Conservation (phyloP, 2,113 vertebrate genomes). For the Addax nasomaculatus region DNA sequence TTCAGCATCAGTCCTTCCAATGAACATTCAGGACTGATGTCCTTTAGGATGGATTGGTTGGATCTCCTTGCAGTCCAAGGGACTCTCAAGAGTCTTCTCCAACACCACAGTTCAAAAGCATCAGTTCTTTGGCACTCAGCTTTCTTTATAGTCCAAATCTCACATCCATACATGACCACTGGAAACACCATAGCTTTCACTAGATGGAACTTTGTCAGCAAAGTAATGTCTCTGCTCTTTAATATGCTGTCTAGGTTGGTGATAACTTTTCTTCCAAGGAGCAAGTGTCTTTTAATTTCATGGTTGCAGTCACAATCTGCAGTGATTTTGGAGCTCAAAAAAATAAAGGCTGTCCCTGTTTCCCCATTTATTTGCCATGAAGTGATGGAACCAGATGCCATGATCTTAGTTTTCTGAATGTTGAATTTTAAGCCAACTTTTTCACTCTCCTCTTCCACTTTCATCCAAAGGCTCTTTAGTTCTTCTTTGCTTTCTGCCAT, state of each 20-base stretch:
- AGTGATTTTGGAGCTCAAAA: not conserved
- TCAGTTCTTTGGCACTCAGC: not conserved
- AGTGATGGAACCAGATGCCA: not conserved
- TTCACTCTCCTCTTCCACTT: not conserved
- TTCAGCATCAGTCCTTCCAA: not conserved
- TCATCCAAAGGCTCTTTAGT: not conserved
- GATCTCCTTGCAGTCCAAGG: not conserved
- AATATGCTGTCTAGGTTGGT: not conserved
- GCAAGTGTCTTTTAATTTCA: not conserved
- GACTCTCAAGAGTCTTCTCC: not conserved
- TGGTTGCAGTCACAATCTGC: not conserved
- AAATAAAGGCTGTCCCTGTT: not conserved
- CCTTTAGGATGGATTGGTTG: not conserved
- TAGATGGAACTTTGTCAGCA: fast-evolving
- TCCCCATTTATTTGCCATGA: not conserved
- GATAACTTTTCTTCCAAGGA: not conserved
- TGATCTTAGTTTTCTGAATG: not conserved
- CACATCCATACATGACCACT: not conserved
- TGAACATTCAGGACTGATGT: not conserved
- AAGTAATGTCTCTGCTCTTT: not conserved
- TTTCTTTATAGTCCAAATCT: not conserved
- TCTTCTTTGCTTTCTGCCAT: not conserved
- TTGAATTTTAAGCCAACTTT: not conserved
- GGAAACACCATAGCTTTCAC: not conserved
- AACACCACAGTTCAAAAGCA: not conserved